These are phyloP conservation scores for Drosophila erecta DNA, from an alignment of 1,140 invertebrate species.

Conservation along the genomic window DNA sequence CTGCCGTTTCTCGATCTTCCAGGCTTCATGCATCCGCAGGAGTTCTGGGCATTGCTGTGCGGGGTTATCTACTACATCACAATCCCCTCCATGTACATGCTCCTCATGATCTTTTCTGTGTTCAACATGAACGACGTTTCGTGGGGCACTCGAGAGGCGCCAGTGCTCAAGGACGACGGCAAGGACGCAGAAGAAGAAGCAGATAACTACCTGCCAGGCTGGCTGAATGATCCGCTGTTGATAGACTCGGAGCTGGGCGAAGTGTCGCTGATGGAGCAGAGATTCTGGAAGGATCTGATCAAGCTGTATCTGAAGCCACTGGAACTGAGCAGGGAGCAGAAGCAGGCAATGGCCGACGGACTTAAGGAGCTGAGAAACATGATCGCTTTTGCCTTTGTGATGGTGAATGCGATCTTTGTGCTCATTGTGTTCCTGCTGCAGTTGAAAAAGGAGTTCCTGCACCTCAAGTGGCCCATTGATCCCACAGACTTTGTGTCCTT, in stretches of 20 bases:
- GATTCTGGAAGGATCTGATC: constrained; percentile 91
- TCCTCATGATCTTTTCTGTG: constrained; percentile 95
- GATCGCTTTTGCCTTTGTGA: constrained; percentile 91
- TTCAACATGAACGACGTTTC: constrained; percentile 96
- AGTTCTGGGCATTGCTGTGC: constrained; percentile 91
- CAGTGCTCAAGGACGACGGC: constrained; percentile 62
- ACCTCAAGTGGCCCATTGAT: constrained; percentile 90
- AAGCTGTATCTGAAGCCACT: constrained; percentile 90
- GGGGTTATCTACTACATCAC: constrained; percentile 95
- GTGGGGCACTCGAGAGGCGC: constrained; percentile 95
- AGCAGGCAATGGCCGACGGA: constrained; percentile 86
- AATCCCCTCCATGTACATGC: constrained; percentile 96
- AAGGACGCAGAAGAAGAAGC: constrained; percentile 18
- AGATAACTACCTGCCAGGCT: constrained; percentile 86
- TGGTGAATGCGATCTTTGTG: constrained; percentile 94
- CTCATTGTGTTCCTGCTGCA: constrained; percentile 92
- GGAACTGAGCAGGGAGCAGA: constrained; percentile 87
- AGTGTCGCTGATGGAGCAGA: constrained; percentile 87
- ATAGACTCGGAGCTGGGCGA: constrained; percentile 87
- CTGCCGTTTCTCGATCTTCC: not conserved
- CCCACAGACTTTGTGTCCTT: constrained; percentile 89
- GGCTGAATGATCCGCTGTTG: constrained; percentile 90
- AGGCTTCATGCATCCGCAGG: constrained; percentile 92
- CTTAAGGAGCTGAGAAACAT: constrained; percentile 90
- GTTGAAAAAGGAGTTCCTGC: constrained; percentile 89